Conservation (phyloP, 2,797 vertebrate species). For the Clamator glandarius region DNA sequence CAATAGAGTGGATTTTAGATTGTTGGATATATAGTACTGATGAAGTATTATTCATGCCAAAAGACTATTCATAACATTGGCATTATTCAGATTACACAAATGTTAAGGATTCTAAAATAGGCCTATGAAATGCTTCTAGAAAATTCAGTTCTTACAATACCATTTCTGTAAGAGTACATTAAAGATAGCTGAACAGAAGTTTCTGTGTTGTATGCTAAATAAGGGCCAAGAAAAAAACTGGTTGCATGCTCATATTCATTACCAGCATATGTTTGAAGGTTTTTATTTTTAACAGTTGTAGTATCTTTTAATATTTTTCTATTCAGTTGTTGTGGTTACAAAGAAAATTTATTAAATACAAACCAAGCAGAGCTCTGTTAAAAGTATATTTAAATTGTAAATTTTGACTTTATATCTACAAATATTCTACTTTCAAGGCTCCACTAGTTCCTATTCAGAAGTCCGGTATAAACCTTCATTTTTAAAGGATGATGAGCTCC, state of each 20-base stretch:
- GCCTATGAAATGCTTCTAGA: neutral
- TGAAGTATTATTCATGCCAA: neutral
- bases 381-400: neutral
- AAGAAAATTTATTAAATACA: neutral
- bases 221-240: neutral
- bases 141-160: neutral
- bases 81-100: neutral
- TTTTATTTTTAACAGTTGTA: neutral
- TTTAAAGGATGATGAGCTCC: conserved; percentile 91
- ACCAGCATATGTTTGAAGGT: neutral
- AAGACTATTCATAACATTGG: neutral
- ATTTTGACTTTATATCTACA: neutral
- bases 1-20: neutral
- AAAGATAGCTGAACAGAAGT: neutral
- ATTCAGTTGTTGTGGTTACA: neutral
- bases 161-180: neutral
- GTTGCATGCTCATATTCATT: neutral
- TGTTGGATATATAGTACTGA: neutral
- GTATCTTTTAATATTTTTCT: neutral
- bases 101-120: neutral
- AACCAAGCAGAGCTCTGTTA: neutral
- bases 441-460: conserved; percentile 84
- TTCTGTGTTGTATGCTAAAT: neutral
- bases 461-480: conserved; percentile 89
- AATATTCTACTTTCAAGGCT: conserved; percentile 77